Evolutionary conservation across 92 coral and sea anemone genomes (phyloP).

Genomic region (Heteractis magnifica): DNA sequence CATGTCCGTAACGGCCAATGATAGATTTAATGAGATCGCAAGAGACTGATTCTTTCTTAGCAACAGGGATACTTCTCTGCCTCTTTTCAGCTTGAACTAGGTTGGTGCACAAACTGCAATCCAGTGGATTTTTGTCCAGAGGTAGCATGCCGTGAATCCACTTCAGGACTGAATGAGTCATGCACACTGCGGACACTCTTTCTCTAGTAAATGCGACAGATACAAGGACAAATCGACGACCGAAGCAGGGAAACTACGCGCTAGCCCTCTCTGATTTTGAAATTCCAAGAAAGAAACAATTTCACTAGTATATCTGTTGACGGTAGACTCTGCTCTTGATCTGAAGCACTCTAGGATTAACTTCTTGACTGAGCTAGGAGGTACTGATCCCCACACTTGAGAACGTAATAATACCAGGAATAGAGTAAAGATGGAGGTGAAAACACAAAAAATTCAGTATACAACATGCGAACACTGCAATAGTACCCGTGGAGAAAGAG

Average conservation of each 20-base stretch:
- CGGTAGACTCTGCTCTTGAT: neutral
- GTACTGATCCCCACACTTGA: neutral
- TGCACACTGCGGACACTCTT: neutral
- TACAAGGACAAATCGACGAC: neutral
- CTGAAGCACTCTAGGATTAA: neutral
- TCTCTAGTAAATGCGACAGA: neutral
- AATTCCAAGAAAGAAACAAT: neutral
- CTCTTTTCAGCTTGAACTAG: conserved; percentile 27
- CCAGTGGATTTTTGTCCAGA: conserved; percentile 20
- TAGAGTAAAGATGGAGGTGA: neutral
- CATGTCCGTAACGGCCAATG: neutral
- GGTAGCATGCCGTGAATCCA: conserved; percentile 41
- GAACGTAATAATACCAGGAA: neutral
- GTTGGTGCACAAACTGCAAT: conserved; percentile 17
- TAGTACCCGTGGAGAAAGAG: neutral
- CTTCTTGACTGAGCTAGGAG: neutral
- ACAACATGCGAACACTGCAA: neutral
- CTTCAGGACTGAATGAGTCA: conserved; percentile 14
- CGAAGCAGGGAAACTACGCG: neutral
- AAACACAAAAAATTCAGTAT: neutral
- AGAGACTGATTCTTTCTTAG: conserved; percentile 5
- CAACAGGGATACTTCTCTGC: neutral
- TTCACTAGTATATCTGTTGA: neutral
- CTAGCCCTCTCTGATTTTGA: neutral
- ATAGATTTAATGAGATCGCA: neutral